Percentiles rank a stretch among this genome's conserved stretches.
phyloP scores from a whole-genome alignment of 2,888 invertebrate genomes.

The Entomobrya proxima region DNA sequence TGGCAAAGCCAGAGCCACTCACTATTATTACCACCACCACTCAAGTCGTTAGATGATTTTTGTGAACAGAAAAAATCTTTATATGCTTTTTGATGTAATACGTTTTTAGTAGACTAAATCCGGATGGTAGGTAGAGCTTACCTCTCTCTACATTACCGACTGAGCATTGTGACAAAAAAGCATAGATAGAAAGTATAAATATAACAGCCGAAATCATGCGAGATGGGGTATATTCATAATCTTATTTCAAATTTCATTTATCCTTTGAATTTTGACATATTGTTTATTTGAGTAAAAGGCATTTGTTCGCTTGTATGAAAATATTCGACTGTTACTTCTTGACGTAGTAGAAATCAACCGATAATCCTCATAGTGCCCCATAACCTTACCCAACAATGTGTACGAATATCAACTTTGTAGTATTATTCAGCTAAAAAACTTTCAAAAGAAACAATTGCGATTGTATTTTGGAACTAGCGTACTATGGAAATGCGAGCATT shows the following conservation, averaged over 20 bases:
- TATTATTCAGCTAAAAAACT: too few species aligned
- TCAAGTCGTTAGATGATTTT: constrained; percentile 21
- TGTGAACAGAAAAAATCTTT: constrained; percentile 31
- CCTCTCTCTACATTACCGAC: too few species aligned
- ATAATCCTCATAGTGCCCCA: neutral
- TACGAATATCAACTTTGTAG: neutral
- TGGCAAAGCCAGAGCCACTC: neutral
- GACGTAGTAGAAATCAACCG: neutral
- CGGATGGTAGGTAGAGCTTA: neutral
- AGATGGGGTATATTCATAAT: neutral
- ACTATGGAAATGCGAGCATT: neutral
- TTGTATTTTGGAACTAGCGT: neutral
- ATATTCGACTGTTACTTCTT: neutral
- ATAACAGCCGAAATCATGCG: neutral
- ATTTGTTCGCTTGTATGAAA: neutral
- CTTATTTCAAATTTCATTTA: constrained; percentile 38
- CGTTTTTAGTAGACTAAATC: constrained; percentile 3
- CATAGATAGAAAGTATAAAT: neutral
- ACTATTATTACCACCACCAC: constrained; percentile 9
- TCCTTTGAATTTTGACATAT: constrained; percentile 36
- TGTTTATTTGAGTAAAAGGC: constrained; percentile 44
- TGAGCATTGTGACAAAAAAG: neutral
- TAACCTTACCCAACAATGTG: constrained; percentile 48
- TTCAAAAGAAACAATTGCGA: too few species aligned
- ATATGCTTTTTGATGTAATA: constrained; percentile 2